These are phyloP conservation scores for Mizuhopecten yessoensis DNA, from an alignment of 1,140 invertebrate species.

Conservation along the genomic window DNA sequence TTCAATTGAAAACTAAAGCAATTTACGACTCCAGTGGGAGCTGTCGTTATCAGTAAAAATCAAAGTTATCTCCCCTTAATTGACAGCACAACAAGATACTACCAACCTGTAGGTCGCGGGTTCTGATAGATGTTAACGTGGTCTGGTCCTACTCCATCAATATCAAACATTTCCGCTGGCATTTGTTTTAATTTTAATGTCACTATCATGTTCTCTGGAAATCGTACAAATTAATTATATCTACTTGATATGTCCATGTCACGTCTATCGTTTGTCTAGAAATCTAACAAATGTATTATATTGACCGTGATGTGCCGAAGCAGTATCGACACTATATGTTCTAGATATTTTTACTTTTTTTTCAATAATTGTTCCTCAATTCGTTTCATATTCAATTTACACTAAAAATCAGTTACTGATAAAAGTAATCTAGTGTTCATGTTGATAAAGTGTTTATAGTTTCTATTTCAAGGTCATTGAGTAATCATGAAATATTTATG, in stretches of 20 bases:
- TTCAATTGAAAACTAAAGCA: not conserved
- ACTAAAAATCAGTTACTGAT: no score
- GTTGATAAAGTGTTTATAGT: no score
- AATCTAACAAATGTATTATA: not conserved
- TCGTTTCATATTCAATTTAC: no score
- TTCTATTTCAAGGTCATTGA: no score
- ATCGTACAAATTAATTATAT: not conserved
- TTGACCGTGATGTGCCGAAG: no score
- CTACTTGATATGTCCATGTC: not conserved
- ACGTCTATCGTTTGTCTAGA: not conserved
- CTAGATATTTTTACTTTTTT: no score
- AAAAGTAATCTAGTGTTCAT: no score
- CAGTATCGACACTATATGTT: no score
- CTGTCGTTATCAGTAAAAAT: not conserved
- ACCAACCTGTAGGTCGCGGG: not conserved
- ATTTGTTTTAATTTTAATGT: not conserved
- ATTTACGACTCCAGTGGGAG: not conserved
- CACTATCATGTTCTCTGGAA: not conserved
- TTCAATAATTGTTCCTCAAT: no score
- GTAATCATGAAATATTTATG: no score
- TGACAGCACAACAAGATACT: not conserved
- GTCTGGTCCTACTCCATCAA: not conserved
- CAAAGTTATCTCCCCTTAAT: slow-evolving; percentile 25
- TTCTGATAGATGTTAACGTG: not conserved
- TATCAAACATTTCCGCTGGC: not conserved